Evolutionary conservation across 2,797 vertebrate genomes (phyloP), one percentile per base, ranked within the genome.

Genomic region (Carduelis carduelis): DNA sequence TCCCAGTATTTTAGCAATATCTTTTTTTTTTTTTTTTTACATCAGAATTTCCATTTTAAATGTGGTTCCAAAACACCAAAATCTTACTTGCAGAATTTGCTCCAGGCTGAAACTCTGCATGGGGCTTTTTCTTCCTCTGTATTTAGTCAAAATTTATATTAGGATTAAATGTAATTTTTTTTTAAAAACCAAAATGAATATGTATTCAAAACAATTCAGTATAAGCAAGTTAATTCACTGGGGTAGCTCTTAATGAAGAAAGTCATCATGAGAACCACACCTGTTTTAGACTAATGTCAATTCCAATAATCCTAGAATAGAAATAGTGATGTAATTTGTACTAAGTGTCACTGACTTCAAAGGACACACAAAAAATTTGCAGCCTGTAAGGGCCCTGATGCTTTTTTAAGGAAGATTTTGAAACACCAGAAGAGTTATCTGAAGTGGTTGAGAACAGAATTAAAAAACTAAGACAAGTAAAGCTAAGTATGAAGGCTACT

Each of bases 11-110:
- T 77, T 88, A 71, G 66, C 24, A 87, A 30, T 14, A 27, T 34
- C 14, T 39, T 39, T 39, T 55, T 27, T 32, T 37, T 37, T n/a
- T n/a, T 34, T 56, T 44, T 66, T 8, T 26, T 43, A 61, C n/a
- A 52, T 57, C 70, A 91, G 69, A 41, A 72, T 90, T 95, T 97
- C 77, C 44, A 94, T 94, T 78, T 77, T 32, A 92, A 64, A 57
- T 35, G 30, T 72, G 55, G 44, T 94, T 95, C 64, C 50, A 63
- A 68, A 68, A 61, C 57, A 37, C 20, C 57, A 71, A 72, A 81
- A 83, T 19, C 30, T 43, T 46, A 50, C 41, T 89, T 82, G 35
- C 69, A 95, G 64, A 92, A 96, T 49, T 78, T 72, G 52, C 74
- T 82, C n/a, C 70, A 63, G 66, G 80, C 74, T 90, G 56, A 91